Base-by-base conservation (phyloP, 2,888 invertebrate species). In the Syrista parreyssii region DNA sequence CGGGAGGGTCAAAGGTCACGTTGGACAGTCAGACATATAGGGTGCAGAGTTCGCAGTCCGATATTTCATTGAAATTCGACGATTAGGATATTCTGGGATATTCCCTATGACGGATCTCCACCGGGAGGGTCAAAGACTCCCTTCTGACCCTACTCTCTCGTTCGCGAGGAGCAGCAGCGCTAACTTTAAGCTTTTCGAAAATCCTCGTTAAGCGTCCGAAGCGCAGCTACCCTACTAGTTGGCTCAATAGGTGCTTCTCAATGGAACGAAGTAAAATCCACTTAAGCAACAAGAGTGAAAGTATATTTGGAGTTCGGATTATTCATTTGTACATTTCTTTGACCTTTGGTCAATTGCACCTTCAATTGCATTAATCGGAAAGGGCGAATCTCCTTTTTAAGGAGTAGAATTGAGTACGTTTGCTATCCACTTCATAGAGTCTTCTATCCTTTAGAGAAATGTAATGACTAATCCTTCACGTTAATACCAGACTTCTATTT, bases 381-480 rank as follows among this genome's bases (percentile, higher is more conserved):
- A 9, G 6, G 2, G 55, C 23, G 23, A 23, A 23, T 55, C 6
- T 23, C 55, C 15, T 55, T 55, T 9, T 9, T 68, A 30, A 75
- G 11, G 68, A 75, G 68, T 74, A 55, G 40, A 74, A 75, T 76
- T 71, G 31, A 32, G 71, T 32, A 76, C 76, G 76, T 86, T 87
- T 87, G 75, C 82, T 34, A 76, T 84, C 81, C 86, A 83, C 86
- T 80, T 73, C 69, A 78, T 84, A 77, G 36, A 74, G 15, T 35
- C 73, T 68, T 68, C 0, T 55, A 77, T 68, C 80, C 82, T 84
- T 81, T 79, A 83, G 78, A 75, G 23, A 79, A 79, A 80, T 80
- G 77, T 75, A 80, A 83, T 79, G 79, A 82, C 84, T 82, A 82
- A 84, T 84, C 75, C 82, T 82, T 79, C 78, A 84, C 76, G 82